Conservation (phyloP, 2,888 invertebrate genomes). For the Netelia inedita region DNA sequence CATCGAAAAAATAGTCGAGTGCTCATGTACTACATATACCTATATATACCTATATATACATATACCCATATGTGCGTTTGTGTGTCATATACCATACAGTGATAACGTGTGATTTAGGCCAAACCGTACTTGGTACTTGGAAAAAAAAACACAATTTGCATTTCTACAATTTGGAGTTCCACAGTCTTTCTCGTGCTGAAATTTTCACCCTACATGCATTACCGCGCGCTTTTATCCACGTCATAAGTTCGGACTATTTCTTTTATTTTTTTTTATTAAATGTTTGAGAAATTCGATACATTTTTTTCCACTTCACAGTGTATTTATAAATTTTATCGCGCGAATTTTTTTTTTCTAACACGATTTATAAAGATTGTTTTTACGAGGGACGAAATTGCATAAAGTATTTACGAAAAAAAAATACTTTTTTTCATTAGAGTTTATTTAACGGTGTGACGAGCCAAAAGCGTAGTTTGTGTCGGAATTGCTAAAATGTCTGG, state of each 20-base stretch:
- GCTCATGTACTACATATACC: constrained; percentile 4
- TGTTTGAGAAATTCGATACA: too few species aligned
- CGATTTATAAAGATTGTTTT: too few species aligned
- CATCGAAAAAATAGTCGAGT: constrained; percentile 16
- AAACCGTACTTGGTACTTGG: too few species aligned
- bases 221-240: not conserved
- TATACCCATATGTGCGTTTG: not conserved
- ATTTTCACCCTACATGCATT: not conserved
- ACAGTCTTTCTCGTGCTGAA: not conserved
- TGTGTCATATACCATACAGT: not conserved
- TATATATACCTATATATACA: not conserved
- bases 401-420: not conserved
- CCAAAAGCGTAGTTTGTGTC: too few species aligned
- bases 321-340: too few species aligned
- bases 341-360: too few species aligned
- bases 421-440: not conserved
- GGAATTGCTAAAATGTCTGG: too few species aligned
- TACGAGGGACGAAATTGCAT: not conserved
- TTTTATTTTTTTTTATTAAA: not conserved
- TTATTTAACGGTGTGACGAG: not conserved
- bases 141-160: not conserved
- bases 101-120: constrained; percentile 2
- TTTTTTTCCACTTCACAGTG: too few species aligned
- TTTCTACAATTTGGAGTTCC: not conserved
- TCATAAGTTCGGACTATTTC: not conserved